Base-by-base conservation (phyloP, 2,797 vertebrate genomes). In the Poliocrania exsul region DNA sequence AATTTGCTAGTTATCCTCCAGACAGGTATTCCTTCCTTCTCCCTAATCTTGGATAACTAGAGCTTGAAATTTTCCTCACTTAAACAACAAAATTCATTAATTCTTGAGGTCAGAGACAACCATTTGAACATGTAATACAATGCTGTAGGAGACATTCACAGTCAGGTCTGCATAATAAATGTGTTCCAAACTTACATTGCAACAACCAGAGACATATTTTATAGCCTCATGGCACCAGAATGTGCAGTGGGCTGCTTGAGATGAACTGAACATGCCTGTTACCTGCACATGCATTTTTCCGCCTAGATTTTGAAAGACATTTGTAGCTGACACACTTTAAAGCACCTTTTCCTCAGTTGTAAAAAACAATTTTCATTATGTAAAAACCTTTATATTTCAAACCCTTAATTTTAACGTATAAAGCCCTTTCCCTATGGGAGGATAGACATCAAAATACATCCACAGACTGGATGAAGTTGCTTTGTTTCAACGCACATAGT, bases 321-420 rank as follows among this genome's bases (percentile, higher is more conserved):
- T 23, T 23, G n/a, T 77, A 50, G 35, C 19, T 19, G 26, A 38
- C 38, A 29, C 7, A 58, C 21, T 58, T 79, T 33, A 75, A 74
- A 74, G 4, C 0, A 2, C 19, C 25, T 56, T 85, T 66, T 23
- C 6, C 6, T 81, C 0, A 1, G 16, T 9, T 84, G 46, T 17
- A 85, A 53, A 71, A 66, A 73, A 25, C 23, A 44, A 9, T 60
- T 81, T 72, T 84, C 2, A 1, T 75, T 65, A 23, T 7, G 3
- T n/a, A 60, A 73, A 81, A 50, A 31, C 16, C 8, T 74, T 90
- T 54, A 2, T 20, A 29, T 56, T 92, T 74, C 0, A 0, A 84
- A 82, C 10, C 10, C 23, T 69, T 82, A 20, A 37, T 69, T 92
- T 90, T 51, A 92, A 69, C 8, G 56, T 0, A 0, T 29, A 58